Evolutionary conservation across 2,113 vertebrate species (phyloP), one percentile per base, ranked within the genome.

Genomic region (Ploceus nigricollis): DNA sequence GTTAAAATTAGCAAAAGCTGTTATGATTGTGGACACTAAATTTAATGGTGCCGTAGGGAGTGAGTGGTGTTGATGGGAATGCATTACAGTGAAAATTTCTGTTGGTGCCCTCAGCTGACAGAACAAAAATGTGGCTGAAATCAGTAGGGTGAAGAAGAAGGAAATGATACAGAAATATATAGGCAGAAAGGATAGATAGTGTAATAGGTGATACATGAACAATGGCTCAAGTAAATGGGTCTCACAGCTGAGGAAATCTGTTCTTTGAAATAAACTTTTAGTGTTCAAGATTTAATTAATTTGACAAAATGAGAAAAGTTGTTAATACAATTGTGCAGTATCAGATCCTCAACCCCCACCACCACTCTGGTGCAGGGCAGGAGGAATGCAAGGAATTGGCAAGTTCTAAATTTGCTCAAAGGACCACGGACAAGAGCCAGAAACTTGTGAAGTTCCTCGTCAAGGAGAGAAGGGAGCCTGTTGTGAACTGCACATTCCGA

Each of bases 401-500:
- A 66, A 78, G 63, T 89, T 90, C 89, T 81, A 37, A 63, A 75
- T 89, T 83, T 77, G 30, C 66, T 83, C 71, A 44, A 64, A 64
- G 71, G 69, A 51, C 25, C 25, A 20, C 0, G 0, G 42, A 71
- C 0, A 10, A 53, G 57, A 78, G 51, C 61, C 48, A 88, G 82
- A 56, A 90, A 31, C 40, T 47, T 60, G 35, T 63, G 39, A 63
- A 89, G n/a, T 53, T 89, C 23, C 13, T 58, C 3, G 1, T 78
- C 4, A 2, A 5, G 40, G 22, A 37, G 47, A 68, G 31, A 61
- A 12, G 13, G 64, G 33, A 75, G 30, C 22, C 20, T 64, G 17
- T 39, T 45, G 22, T 48, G 48, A 65, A 1, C 9, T 31, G 1
- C 2, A 2, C 33, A 6, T 79, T 83, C 61, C 11, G 0, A 0